Evolutionary conservation across 2,888 invertebrate species (phyloP).

Genomic region (Artemia sinica): DNA sequence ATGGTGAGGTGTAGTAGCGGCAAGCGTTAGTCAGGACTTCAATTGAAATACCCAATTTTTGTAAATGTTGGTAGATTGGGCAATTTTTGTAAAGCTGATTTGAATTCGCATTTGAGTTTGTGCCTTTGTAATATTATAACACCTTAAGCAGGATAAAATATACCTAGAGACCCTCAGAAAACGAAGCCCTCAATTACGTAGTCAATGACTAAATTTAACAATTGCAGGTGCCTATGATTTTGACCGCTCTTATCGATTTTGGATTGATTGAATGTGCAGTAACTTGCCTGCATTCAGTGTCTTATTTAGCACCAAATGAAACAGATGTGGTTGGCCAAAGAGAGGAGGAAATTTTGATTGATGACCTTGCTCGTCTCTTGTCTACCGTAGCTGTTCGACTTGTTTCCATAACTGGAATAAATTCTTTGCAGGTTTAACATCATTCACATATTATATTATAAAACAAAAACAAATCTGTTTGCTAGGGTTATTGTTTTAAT

Average conservation of each 20-base stretch:
- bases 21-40: no score
- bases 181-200: neutral
- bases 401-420: slow-evolving; percentile 32
- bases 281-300: slow-evolving; percentile 26
- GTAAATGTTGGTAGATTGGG: no score
- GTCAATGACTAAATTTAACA: neutral
- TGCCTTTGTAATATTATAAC: no score
- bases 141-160: no score
- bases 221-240: slow-evolving; percentile 30
- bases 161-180: no score
- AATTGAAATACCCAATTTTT: no score
- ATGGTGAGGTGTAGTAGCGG: no score
- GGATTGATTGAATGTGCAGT: slow-evolving; percentile 35
- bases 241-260: slow-evolving; percentile 33
- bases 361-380: slow-evolving; percentile 30
- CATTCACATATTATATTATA: neutral
- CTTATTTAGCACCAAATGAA: slow-evolving; percentile 24
- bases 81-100: no score
- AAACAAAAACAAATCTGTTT: no score
- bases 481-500: no score
- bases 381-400: slow-evolving; percentile 33
- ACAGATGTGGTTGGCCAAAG: slow-evolving; percentile 25
- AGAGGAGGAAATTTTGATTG: slow-evolving; percentile 27
- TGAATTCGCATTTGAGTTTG: no score
- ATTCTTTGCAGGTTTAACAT: neutral